Evolutionary conservation across 2,113 vertebrate species (phyloP).

Genomic region (Bos indicus): DNA sequence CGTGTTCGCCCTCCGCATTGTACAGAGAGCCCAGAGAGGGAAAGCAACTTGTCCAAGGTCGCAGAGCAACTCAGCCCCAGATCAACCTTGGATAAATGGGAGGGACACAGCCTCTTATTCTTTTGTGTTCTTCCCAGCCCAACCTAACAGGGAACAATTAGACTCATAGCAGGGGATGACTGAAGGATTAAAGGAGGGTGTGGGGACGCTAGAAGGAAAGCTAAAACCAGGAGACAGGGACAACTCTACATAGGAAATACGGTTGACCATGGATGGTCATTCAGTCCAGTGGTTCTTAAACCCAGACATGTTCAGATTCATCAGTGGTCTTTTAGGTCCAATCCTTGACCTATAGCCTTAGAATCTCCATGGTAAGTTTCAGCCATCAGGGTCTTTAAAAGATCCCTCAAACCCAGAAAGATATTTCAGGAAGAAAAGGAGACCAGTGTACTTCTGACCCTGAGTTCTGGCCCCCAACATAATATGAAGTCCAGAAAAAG

Average conservation of each 20-base stretch:
- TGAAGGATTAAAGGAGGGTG: background rate
- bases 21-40: background rate
- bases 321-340: background rate
- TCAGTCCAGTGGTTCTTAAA: background rate
- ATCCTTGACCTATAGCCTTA: background rate
- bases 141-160: background rate
- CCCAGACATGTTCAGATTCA: background rate
- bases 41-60: background rate
- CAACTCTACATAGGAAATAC: background rate
- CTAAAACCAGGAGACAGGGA: background rate
- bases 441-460: background rate
- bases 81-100: background rate
- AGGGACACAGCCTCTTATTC: background rate
- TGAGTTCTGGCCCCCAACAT: background rate
- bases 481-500: too few relatives aligned
- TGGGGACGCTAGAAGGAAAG: accelerated
- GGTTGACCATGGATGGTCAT: too few relatives aligned
- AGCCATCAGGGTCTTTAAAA: background rate
- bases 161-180: too few relatives aligned
- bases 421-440: background rate
- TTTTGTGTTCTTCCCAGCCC: background rate
- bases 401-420: background rate
- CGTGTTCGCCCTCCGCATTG: accelerated
- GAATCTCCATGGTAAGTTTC: background rate
- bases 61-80: background rate